Conservation (phyloP, 2,888 invertebrate genomes). For the Pseudococcus jackbeardsleyi region DNA sequence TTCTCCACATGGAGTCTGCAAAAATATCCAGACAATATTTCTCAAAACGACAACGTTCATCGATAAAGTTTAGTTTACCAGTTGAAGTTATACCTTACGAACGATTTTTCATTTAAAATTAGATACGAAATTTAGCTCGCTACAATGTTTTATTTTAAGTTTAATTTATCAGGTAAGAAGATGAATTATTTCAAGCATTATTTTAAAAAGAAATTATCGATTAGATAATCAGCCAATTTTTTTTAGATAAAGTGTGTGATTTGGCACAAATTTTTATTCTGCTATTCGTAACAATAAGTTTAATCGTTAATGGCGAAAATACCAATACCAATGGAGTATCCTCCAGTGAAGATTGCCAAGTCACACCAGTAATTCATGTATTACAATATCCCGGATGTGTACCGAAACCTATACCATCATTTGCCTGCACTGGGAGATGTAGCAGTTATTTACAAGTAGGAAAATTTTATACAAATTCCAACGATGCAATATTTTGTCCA, state of each 20-base stretch:
- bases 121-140: background rate
- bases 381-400: conserved; percentile 92
- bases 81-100: background rate
- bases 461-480: no score
- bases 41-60: conserved; percentile 1
- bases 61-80: conserved; percentile 40
- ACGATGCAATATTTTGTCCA: background rate
- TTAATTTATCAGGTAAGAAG: conserved; percentile 32
- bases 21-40: conserved; percentile 42
- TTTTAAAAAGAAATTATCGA: background rate
- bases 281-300: background rate
- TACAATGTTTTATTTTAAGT: conserved; percentile 19
- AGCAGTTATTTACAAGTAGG: conserved; percentile 90
- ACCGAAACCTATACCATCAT: conserved; percentile 93
- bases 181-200: background rate
- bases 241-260: conserved; percentile 36
- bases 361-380: conserved; percentile 92
- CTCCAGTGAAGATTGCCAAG: conserved; percentile 83
- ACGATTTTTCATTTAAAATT: conserved; percentile 26
- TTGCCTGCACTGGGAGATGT: conserved; percentile 92
- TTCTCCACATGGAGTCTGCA: conserved; percentile 37
- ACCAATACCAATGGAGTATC: conserved; percentile 54
- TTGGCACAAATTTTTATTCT: conserved; percentile 27
- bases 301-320: conserved; percentile 35
- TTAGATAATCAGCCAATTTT: background rate